A percentile compares a stretch with the other conserved stretches of the same genome.
Conservation (phyloP, 2,888 invertebrate species). For the Alcis repandata region DNA sequence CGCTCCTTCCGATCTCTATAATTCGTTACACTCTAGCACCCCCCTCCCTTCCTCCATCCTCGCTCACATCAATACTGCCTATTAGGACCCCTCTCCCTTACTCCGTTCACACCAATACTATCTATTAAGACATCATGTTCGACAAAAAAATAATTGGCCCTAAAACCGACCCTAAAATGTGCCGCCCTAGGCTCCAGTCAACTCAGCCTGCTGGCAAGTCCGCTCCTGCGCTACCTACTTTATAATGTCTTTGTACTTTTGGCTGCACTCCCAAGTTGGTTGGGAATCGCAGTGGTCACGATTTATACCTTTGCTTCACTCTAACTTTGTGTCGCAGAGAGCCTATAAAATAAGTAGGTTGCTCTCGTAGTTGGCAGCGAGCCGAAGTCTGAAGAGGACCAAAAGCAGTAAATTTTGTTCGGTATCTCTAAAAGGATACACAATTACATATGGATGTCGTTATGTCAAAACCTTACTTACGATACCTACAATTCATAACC, state of each 20-base stretch:
- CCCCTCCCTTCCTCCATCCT: too few species aligned
- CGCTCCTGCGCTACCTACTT: too few species aligned
- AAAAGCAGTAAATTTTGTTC: neutral
- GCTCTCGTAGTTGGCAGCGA: conserved; percentile 21
- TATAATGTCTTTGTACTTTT: neutral
- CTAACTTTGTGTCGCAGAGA: conserved; percentile 22
- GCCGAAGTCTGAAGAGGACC: conserved; percentile 8
- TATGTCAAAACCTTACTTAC: neutral
- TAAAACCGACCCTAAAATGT: too few species aligned
- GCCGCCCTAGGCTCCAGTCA: too few species aligned
- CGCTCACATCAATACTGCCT: too few species aligned
- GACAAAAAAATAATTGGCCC: too few species aligned
- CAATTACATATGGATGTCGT: neutral
- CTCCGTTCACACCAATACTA: too few species aligned
- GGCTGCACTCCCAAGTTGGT: conserved; percentile 12
- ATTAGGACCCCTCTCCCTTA: too few species aligned
- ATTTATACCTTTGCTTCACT: conserved; percentile 20
- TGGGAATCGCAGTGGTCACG: neutral
- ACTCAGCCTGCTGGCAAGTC: too few species aligned
- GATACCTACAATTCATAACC: neutral
- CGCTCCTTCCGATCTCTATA: too few species aligned
- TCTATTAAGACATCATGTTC: too few species aligned
- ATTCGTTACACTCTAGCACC: too few species aligned
- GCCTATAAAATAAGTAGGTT: conserved; percentile 24
- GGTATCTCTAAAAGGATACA: conserved; percentile 6